phyloP scores from a whole-genome alignment of 2,888 invertebrate species.

The Eupithecia tripunctaria region DNA sequence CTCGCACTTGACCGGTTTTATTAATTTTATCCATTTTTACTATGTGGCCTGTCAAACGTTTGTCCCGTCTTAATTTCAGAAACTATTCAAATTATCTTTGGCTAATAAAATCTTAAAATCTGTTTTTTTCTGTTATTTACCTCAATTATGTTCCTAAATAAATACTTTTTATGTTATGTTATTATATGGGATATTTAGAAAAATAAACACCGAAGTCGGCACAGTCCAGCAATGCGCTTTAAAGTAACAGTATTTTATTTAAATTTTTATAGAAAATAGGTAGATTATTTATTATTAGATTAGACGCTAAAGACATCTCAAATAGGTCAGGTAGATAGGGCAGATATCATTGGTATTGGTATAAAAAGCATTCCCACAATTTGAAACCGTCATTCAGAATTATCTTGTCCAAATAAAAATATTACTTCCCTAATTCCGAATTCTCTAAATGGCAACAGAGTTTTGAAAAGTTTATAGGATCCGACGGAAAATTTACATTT shows the following conservation, averaged over 20 bases:
- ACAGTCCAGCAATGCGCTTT: neutral
- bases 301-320: neutral
- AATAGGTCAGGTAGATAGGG: neutral
- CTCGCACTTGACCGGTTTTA: too few relatives aligned
- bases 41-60: too few relatives aligned
- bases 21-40: too few relatives aligned
- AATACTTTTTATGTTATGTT: too few relatives aligned
- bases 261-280: neutral
- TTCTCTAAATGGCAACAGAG: constrained; percentile 24
- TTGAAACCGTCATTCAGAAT: constrained; percentile 21
- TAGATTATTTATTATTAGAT: too few relatives aligned
- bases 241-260: neutral
- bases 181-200: neutral
- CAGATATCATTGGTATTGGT: neutral
- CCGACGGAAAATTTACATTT: constrained; percentile 28
- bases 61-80: neutral
- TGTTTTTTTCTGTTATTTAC: too few relatives aligned
- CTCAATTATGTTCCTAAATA: too few relatives aligned
- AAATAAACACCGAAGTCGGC: neutral
- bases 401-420: constrained; percentile 36
- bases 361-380: constrained; percentile 16
- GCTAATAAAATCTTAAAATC: neutral
- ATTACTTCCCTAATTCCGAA: constrained; percentile 29
- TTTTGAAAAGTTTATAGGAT: constrained; percentile 27
- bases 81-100: neutral